Conservation (phyloP, 1,140 invertebrate genomes). For the Neodiprion fabricii region DNA sequence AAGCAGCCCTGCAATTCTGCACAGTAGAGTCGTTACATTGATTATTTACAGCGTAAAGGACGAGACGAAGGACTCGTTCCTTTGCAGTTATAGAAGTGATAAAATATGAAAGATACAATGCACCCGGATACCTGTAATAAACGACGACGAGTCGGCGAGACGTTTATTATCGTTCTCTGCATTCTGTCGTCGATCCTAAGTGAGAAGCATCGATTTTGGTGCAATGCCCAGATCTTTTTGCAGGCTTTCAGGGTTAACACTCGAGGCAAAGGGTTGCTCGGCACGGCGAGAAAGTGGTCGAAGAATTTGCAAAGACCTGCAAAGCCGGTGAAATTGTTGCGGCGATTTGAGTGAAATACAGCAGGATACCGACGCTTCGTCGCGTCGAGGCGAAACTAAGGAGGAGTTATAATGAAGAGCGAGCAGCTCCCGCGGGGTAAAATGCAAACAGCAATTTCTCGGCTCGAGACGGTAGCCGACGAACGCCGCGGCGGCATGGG, state of each 20-base stretch:
- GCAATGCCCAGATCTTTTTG: neutral
- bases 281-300: no score
- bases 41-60: slow-evolving; percentile 2
- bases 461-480: neutral
- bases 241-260: neutral
- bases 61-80: no score
- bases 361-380: no score
- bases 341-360: neutral
- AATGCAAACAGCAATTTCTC: neutral
- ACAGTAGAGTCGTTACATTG: neutral
- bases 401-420: neutral
- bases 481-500: neutral
- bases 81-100: neutral
- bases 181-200: neutral
- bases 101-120: neutral
- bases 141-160: neutral
- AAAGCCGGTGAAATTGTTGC: no score
- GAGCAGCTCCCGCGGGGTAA: neutral
- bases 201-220: neutral
- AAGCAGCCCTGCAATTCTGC: neutral
- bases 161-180: neutral
- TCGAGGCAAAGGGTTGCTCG: no score
- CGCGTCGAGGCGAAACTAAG: neutral
- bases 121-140: neutral
- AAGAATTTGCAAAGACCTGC: no score